A percentile compares a stretch with the other conserved stretches of the same genome.
Conservation (phyloP, 2,888 invertebrate species). For the Helleia helle region DNA sequence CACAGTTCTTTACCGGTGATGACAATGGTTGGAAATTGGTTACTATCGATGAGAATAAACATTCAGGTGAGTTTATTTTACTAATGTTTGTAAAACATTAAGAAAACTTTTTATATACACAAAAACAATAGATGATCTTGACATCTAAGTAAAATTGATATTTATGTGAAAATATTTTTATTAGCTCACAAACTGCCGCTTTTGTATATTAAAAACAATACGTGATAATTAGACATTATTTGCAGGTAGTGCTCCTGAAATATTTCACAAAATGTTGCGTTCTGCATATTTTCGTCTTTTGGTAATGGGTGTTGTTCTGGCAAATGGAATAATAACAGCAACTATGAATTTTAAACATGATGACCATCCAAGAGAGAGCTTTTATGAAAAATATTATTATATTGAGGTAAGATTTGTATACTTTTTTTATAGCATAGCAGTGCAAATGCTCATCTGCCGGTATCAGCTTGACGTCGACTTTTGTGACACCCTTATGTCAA, state of each 20-base stretch:
- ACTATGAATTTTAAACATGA: constrained; percentile 97
- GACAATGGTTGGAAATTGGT: constrained; percentile 97
- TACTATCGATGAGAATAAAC: constrained; percentile 96
- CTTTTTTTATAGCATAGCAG: no score
- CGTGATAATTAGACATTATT: no score
- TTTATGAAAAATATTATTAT: constrained; percentile 94
- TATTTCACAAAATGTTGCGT: constrained; percentile 88
- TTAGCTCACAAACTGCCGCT: no score
- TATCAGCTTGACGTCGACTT: no score
- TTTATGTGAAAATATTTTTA: no score
- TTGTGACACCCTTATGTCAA: no score
- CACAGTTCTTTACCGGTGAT: constrained; percentile 94
- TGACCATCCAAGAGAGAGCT: constrained; percentile 84
- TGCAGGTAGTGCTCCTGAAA: constrained; percentile 82
- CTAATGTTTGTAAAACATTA: no score
- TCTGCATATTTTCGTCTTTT: constrained; percentile 94
- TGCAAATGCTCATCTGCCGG: no score
- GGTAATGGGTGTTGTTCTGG: constrained; percentile 94
- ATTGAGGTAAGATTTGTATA: constrained; percentile 82
- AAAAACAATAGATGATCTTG: no score
- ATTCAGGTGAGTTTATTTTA: constrained; percentile 74
- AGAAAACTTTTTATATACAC: no score
- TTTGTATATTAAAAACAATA: no score
- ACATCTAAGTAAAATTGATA: no score
- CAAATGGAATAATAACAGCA: constrained; percentile 96